phyloP scores from a whole-genome alignment of 1,140 invertebrate genomes.

The Coenobita brevimanus region DNA sequence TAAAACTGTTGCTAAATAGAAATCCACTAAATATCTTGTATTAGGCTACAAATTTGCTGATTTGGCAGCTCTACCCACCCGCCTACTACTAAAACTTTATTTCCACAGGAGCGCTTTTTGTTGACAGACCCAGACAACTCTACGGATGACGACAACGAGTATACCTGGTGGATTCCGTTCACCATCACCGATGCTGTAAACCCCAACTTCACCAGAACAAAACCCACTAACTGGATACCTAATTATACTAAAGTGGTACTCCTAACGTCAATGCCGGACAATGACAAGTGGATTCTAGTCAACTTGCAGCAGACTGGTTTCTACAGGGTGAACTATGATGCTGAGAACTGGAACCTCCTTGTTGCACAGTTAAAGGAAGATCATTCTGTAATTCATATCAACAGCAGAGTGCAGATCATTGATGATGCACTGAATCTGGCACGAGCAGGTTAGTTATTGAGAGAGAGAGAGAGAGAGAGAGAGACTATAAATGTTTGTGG shows the following conservation, averaged over 20 bases:
- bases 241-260: neutral
- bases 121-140: neutral
- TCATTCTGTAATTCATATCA: slow-evolving; percentile 78
- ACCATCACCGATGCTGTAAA: slow-evolving; percentile 81
- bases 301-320: slow-evolving; percentile 77
- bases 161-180: slow-evolving; percentile 86
- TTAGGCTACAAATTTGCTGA: too few species aligned
- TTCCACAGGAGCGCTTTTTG: neutral
- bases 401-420: slow-evolving; percentile 85
- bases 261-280: neutral
- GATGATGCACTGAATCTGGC: neutral
- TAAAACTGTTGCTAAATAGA: too few species aligned
- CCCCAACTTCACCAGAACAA: slow-evolving; percentile 80
- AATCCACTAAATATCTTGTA: too few species aligned
- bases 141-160: neutral
- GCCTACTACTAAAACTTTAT: too few species aligned
- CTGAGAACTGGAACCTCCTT: slow-evolving; percentile 78
- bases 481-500: neutral
- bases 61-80: too few species aligned
- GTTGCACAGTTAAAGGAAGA: slow-evolving; percentile 79
- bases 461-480: neutral
- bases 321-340: slow-evolving; percentile 89
- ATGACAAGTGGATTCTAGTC: slow-evolving; percentile 25
- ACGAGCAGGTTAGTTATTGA: neutral
- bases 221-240: slow-evolving; percentile 80